These are phyloP conservation scores for Columba janthina DNA, from an alignment of 2,113 vertebrate species.

Conservation along the genomic window DNA sequence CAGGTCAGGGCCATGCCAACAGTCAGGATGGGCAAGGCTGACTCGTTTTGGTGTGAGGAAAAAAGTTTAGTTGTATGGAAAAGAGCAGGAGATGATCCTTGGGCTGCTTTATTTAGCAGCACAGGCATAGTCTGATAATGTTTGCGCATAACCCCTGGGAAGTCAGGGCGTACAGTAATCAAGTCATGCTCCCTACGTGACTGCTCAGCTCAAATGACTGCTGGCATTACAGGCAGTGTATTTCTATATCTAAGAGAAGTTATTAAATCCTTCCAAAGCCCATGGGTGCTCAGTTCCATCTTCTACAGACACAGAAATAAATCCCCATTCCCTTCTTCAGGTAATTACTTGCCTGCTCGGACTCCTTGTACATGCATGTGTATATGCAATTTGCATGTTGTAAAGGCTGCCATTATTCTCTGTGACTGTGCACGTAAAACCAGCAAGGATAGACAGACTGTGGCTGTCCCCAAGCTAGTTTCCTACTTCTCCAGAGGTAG, in stretches of 20 bases:
- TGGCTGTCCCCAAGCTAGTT: not conserved
- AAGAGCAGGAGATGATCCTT: not conserved
- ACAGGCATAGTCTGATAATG: not conserved
- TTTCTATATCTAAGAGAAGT: not conserved
- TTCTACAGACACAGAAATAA: not conserved
- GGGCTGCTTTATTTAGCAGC: not conserved
- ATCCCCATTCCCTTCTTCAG: not conserved
- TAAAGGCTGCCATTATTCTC: not conserved
- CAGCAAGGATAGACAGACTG: not conserved
- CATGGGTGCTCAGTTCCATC: not conserved
- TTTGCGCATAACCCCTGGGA: not conserved
- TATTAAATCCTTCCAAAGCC: slow-evolving; percentile 26
- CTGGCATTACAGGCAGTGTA: not conserved
- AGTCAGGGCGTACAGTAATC: not conserved
- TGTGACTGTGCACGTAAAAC: not conserved
- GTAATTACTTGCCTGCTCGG: not conserved
- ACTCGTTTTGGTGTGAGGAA: not conserved
- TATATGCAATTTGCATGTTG: not conserved
- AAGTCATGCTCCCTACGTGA: not conserved
- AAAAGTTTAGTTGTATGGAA: not conserved
- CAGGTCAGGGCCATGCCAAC: not conserved
- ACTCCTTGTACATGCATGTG: not conserved
- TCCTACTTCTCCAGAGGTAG: not conserved
- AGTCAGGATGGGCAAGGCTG: not conserved
- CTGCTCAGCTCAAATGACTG: not conserved